A percentile compares a stretch with the other conserved stretches of the same genome.
Conservation (phyloP, 2,888 invertebrate genomes). For the Helobdella robusta region DNA sequence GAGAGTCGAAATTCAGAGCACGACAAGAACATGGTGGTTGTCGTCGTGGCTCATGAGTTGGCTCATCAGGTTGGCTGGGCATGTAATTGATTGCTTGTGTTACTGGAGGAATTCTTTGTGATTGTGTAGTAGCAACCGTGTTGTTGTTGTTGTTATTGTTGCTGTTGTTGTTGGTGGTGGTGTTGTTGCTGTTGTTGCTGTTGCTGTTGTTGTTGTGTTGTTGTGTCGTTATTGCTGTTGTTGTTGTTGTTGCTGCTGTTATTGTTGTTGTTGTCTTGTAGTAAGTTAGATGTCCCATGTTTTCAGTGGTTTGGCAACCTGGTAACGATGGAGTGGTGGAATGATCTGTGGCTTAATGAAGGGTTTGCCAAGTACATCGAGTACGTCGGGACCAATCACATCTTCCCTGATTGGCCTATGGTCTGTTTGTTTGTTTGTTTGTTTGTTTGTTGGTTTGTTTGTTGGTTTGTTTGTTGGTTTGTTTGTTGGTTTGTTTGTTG, state of each 20-base stretch:
- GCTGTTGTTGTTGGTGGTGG: no score
- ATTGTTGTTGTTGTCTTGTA: not conserved
- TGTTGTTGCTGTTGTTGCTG: no score
- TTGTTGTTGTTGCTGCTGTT: not conserved
- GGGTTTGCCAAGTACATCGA: conserved; percentile 85
- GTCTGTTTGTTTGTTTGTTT: conserved; percentile 51
- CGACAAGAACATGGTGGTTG: conserved; percentile 42
- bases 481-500: not conserved
- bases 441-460: not conserved
- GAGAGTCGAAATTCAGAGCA: conserved; percentile 38
- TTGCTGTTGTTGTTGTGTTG: no score
- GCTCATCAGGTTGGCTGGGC: conserved; percentile 47
- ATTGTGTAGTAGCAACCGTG: no score
- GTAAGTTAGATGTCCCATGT: not conserved
- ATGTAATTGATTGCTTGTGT: no score
- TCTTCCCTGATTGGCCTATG: conserved; percentile 70
- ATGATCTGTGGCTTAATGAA: conserved; percentile 77
- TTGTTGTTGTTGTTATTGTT: no score
- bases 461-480: not conserved
- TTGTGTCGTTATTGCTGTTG: not conserved
- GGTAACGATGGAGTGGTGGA: conserved; percentile 82
- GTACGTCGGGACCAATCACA: conserved; percentile 60
- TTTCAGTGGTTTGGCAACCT: conserved; percentile 51
- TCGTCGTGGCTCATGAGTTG: conserved; percentile 47
- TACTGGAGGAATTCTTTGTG: no score